phyloP scores from a whole-genome alignment of 2,888 invertebrate species.

The Limnephilus rhombicus region DNA sequence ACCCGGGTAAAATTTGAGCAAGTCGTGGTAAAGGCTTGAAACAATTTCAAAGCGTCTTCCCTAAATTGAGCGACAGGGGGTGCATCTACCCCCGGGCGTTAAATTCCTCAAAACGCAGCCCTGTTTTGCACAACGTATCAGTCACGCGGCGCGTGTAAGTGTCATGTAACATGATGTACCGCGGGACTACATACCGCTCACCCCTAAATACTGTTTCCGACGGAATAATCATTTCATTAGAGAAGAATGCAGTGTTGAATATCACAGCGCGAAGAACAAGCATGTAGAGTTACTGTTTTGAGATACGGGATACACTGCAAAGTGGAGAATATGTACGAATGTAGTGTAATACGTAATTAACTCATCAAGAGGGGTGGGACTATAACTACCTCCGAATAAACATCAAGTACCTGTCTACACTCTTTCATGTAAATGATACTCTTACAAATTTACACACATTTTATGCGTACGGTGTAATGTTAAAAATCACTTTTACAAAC shows the following conservation, averaged over 20 bases:
- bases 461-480: neutral
- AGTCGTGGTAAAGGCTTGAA: neutral
- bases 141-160: slow-evolving; percentile 52
- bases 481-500: neutral
- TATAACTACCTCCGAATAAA: neutral
- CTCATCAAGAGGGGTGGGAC: neutral
- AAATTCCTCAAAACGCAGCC: slow-evolving; percentile 28
- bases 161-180: slow-evolving; percentile 61
- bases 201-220: slow-evolving; percentile 42
- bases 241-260: slow-evolving; percentile 36
- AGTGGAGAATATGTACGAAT: neutral
- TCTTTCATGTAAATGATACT: neutral
- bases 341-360: slow-evolving; percentile 11
- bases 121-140: slow-evolving; percentile 46
- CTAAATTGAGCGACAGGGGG: slow-evolving; percentile 17
- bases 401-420: neutral
- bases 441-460: neutral
- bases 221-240: slow-evolving; percentile 42
- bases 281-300: slow-evolving; percentile 14
- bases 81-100: slow-evolving; percentile 7
- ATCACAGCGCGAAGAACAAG: slow-evolving; percentile 36
- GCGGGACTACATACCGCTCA: slow-evolving; percentile 3
- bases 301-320: slow-evolving; percentile 8
- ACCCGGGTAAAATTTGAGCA: neutral
- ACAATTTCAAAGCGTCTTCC: neutral